A percentile compares a stretch with the other conserved stretches of the same genome.
phyloP scores from a whole-genome alignment of 2,113 vertebrate genomes.

The Camelus bactrianus region DNA sequence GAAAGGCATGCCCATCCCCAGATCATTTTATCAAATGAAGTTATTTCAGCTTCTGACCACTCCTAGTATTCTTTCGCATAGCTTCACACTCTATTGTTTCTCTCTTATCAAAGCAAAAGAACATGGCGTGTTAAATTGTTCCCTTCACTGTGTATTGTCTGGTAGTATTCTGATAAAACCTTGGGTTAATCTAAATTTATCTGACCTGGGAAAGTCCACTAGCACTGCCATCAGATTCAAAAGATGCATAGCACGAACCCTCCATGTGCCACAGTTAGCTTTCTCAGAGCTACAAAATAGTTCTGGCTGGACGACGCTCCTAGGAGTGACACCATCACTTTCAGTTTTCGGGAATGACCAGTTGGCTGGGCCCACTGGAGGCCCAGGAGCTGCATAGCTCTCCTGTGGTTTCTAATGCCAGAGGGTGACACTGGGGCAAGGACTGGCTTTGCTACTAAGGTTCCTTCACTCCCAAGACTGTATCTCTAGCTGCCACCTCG shows the following conservation, averaged over 20 bases:
- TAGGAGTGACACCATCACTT: neutral
- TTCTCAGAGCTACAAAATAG: neutral
- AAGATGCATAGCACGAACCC: neutral
- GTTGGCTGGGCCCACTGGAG: neutral
- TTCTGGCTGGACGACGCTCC: neutral
- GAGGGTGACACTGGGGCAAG: neutral
- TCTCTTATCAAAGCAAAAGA: neutral
- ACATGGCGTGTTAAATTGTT: neutral
- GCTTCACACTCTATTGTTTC: neutral
- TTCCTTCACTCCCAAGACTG: neutral
- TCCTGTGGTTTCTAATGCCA: neutral
- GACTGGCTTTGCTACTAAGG: neutral
- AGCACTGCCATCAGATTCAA: neutral
- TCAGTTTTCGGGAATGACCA: constrained; percentile 1
- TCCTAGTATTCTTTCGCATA: neutral
- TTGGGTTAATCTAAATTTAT: neutral
- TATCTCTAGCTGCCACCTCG: neutral
- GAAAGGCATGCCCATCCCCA: neutral
- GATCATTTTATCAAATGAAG: neutral
- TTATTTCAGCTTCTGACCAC: neutral
- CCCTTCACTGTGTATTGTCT: neutral
- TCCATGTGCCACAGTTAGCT: neutral
- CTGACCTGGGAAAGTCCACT: neutral
- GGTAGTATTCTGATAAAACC: neutral
- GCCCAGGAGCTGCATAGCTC: neutral